These are phyloP conservation scores for Oedothorax gibbosus DNA, from an alignment of 1,140 invertebrate genomes.

Conservation along the genomic window DNA sequence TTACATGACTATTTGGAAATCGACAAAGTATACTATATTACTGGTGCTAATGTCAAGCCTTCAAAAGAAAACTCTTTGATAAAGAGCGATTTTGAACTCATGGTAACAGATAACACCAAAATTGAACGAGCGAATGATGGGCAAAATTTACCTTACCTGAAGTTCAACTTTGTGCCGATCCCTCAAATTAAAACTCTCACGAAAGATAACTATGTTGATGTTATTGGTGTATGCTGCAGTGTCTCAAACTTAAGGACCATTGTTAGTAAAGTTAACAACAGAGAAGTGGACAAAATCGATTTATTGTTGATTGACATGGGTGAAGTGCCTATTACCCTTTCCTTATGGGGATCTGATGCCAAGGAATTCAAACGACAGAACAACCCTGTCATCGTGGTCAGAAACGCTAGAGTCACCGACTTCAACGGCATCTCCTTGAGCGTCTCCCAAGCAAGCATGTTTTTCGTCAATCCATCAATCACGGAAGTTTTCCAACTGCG, in stretches of 20 bases:
- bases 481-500: not conserved
- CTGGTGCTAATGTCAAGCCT: slow-evolving; percentile 1
- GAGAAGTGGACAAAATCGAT: slow-evolving; percentile 90
- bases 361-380: slow-evolving; percentile 64
- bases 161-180: slow-evolving; percentile 31
- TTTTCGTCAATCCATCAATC: slow-evolving; percentile 40
- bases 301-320: slow-evolving; percentile 87
- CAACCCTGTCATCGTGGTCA: slow-evolving; percentile 85
- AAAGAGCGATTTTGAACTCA: slow-evolving; percentile 28
- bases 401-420: slow-evolving; percentile 81
- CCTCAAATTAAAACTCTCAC: not conserved
- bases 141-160: not conserved
- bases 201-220: slow-evolving; percentile 74
- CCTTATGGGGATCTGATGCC: slow-evolving; percentile 71
- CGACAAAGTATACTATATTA: slow-evolving; percentile 68
- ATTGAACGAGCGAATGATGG: slow-evolving; percentile 13
- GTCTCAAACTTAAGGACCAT: slow-evolving; percentile 80
- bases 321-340: slow-evolving; percentile 77
- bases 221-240: slow-evolving; percentile 89
- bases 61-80: not conserved
- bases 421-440: slow-evolving; percentile 74
- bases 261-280: slow-evolving; percentile 78
- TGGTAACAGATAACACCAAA: not conserved
- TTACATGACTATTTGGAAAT: slow-evolving; percentile 91
- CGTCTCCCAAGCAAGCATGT: slow-evolving; percentile 3